Evolutionary conservation across 2,888 invertebrate genomes (phyloP), one percentile per base, ranked within the genome.

Genomic region (Venusia cambrica): DNA sequence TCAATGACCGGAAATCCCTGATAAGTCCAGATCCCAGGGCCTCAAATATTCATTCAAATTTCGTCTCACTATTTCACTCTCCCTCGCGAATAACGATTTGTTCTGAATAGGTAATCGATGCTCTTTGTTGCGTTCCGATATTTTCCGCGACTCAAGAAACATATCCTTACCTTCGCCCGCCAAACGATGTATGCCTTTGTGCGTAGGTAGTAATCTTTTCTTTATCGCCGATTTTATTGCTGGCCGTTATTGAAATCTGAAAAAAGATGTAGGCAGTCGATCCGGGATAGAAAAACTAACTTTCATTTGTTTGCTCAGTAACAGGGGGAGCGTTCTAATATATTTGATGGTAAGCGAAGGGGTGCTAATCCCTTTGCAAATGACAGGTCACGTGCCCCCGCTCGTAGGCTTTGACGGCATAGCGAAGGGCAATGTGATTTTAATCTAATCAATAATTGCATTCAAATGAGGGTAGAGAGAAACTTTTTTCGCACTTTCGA

Each of bases 311-410:
- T 57, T 58, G 48, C 41, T 50, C 34, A 24, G 35, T 43, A 51
- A 46, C 46, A 50, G 54, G 50, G 50, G 62, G 58, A 51, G 39
- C 57, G 54, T 53, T 55, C 54, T 57, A 62, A 73, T 80, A 63
- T 74, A 79, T 79, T 71, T 73, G 78, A 73, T 62, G 68, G 63
- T 62, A 63, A 65, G 62, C 64, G 66, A 71, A 55, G 62, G 73
- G 72, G 72, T 65, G 67, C 54, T 67, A 72, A 70, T 74, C 75
- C 71, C 62, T 53, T 67, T 72, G 77, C 73, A 77, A 77, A 74
- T 73, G 77, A 75, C 76, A 74, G 71, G 72, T 65, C 65, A 52
- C 64, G 62, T 68, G 70, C 73, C 69, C 71, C 62, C 59, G 54
- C n/a, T 55, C 56, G 51, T 42, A 30, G 48, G 43, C 47, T 49